phyloP scores from a whole-genome alignment of 2,888 invertebrate genomes.

The Camptogramma bilineatum region DNA sequence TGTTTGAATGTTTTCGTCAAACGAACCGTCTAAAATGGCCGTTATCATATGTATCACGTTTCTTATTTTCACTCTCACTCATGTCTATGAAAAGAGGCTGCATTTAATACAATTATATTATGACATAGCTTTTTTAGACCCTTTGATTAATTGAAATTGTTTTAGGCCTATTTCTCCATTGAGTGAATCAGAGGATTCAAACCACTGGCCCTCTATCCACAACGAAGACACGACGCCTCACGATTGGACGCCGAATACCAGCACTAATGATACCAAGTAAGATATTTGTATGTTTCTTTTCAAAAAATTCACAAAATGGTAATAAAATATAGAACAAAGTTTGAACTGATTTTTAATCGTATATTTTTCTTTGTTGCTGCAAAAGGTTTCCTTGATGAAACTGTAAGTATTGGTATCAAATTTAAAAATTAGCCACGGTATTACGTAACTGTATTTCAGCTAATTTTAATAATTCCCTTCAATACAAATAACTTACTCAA shows the following conservation, averaged over 20 bases:
- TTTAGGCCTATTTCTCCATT: slow-evolving; percentile 33
- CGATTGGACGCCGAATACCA: slow-evolving; percentile 59
- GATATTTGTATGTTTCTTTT: slow-evolving; percentile 5
- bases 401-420: slow-evolving; percentile 21
- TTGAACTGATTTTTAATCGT: slow-evolving; percentile 2
- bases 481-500: too few relatives aligned
- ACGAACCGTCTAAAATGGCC: too few relatives aligned
- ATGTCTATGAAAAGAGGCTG: too few relatives aligned
- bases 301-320: not conserved
- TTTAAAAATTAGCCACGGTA: not conserved
- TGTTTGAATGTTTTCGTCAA: too few relatives aligned
- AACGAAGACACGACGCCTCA: slow-evolving; percentile 70
- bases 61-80: too few relatives aligned
- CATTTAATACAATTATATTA: too few relatives aligned
- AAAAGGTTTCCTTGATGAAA: slow-evolving; percentile 21
- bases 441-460: not conserved
- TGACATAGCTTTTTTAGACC: not conserved
- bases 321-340: not conserved
- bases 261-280: slow-evolving; percentile 43
- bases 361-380: slow-evolving; percentile 24
- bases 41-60: too few relatives aligned
- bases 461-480: too few relatives aligned
- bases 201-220: slow-evolving; percentile 44
- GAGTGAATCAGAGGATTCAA: slow-evolving; percentile 43
- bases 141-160: not conserved